phyloP scores from a whole-genome alignment of 2,113 vertebrate genomes.

The Ammospiza caudacuta region DNA sequence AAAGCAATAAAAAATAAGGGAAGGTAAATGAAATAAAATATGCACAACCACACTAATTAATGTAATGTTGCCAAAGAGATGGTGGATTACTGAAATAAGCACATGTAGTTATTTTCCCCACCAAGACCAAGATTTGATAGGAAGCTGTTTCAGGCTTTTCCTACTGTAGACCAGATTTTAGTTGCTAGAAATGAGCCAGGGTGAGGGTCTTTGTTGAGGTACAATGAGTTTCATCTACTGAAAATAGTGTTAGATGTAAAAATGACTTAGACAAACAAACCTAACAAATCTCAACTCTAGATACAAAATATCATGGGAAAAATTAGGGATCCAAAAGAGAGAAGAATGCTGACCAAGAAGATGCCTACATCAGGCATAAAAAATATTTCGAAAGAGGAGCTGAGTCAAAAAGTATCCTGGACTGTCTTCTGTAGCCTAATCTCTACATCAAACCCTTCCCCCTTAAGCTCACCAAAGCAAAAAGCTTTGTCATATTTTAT shows the following conservation, averaged over 20 bases:
- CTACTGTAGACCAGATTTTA: not conserved
- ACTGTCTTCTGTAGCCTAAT: not conserved
- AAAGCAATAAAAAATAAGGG: not conserved
- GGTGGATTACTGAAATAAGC: not conserved
- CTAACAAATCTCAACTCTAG: not conserved
- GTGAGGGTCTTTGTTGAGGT: not conserved
- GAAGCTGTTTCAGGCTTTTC: not conserved
- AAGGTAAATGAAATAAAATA: not conserved
- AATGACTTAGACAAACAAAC: not conserved
- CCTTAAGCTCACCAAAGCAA: not conserved
- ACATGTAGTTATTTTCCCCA: not conserved
- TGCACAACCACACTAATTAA: not conserved
- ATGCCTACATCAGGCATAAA: not conserved
- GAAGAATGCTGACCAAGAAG: not conserved
- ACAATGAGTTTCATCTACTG: not conserved
- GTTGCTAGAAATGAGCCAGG: not conserved
- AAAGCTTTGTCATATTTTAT: not conserved
- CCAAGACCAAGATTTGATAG: not conserved
- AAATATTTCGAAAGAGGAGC: not conserved
- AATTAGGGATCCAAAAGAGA: not conserved
- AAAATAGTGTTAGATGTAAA: not conserved
- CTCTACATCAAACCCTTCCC: not conserved
- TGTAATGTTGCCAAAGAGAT: not conserved
- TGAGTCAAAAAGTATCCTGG: not conserved
- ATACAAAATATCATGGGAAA: not conserved